phyloP scores from a whole-genome alignment of 1,140 invertebrate genomes.

The Himalopsyche phryganea region DNA sequence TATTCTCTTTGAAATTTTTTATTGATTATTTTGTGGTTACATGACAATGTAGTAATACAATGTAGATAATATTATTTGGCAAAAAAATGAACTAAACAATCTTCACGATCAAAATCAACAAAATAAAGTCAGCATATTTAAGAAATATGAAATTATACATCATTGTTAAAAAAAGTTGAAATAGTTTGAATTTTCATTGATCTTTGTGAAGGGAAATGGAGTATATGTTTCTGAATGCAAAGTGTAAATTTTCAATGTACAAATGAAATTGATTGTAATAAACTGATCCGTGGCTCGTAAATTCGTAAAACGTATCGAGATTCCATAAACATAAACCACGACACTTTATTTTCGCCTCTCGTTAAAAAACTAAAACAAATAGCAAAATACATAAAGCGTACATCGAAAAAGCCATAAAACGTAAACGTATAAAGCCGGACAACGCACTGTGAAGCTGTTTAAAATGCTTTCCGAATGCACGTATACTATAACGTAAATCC shows the following conservation, averaged over 20 bases:
- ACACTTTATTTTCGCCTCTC: conserved; percentile 17
- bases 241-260: not conserved
- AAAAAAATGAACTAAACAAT: no score
- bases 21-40: no score
- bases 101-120: no score
- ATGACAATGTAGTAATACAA: no score
- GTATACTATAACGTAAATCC: no score
- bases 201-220: not conserved
- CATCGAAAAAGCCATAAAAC: conserved; percentile 9
- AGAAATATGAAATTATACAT: no score
- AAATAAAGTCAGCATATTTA: no score
- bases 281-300: conserved; percentile 12
- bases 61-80: no score
- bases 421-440: conserved; percentile 14
- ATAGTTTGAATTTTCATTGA: no score
- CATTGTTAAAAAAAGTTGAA: no score
- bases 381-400: conserved; percentile 5
- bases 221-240: not conserved
- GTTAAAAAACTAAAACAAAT: conserved; percentile 14
- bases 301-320: conserved; percentile 8
- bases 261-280: conserved; percentile 22
- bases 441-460: conserved; percentile 3
- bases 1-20: no score
- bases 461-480: no score
- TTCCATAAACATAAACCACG: conserved; percentile 24